These are phyloP conservation scores for Cybosia mesomella DNA, from an alignment of 2,888 invertebrate species.

Conservation along the genomic window DNA sequence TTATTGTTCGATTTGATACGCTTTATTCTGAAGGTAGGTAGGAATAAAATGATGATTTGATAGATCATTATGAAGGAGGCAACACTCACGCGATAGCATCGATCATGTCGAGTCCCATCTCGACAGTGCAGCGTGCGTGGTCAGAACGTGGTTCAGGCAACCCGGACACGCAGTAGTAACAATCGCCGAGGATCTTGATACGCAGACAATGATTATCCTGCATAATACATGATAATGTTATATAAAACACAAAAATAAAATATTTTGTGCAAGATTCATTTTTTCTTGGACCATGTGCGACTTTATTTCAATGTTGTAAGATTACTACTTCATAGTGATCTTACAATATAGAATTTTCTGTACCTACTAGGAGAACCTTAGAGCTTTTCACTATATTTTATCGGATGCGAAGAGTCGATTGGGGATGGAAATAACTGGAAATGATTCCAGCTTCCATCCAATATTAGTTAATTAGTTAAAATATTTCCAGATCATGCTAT, in stretches of 20 bases:
- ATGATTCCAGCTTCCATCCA: not conserved
- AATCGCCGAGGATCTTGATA: constrained; percentile 95
- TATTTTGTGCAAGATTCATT: not conserved
- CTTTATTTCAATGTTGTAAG: no score
- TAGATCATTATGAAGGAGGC: constrained; percentile 2
- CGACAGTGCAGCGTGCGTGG: constrained; percentile 96
- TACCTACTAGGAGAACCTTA: no score
- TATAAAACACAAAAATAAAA: not conserved
- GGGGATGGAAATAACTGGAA: not conserved
- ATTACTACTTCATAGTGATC: no score
- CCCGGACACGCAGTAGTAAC: constrained; percentile 97
- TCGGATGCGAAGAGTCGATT: not conserved
- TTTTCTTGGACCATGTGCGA: not conserved
- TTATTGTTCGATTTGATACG: not conserved
- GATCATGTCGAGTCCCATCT: constrained; percentile 95
- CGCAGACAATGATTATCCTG: constrained; percentile 94
- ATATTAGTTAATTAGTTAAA: not conserved
- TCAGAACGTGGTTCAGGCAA: constrained; percentile 96
- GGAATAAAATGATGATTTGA: constrained; percentile 3
- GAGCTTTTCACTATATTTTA: not conserved
- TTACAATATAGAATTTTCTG: no score
- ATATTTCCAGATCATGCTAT: not conserved
- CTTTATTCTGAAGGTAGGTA: not conserved
- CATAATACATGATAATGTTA: constrained; percentile 5
- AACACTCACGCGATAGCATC: constrained; percentile 92